A percentile compares a stretch with the other conserved stretches of the same genome.
These are phyloP conservation scores for Oophaga pumilio DNA, from an alignment of 2,113 vertebrate genomes.

Conservation along the genomic window DNA sequence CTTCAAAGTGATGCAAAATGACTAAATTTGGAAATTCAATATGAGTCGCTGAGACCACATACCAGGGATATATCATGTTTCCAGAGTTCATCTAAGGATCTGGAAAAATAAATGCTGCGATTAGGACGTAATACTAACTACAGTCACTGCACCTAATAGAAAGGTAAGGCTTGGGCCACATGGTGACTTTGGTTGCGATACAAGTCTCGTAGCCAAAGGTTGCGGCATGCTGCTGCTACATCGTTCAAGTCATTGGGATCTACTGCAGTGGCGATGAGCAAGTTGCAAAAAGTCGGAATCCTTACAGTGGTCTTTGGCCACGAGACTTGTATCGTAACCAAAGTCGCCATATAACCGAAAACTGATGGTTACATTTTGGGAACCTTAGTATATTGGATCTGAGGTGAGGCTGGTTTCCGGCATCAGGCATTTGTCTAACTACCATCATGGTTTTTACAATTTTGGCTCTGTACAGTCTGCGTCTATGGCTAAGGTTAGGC, in stretches of 20 bases:
- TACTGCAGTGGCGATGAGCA: too few relatives aligned
- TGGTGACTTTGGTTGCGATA: too few relatives aligned
- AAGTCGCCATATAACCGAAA: too few relatives aligned
- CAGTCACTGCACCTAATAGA: neutral
- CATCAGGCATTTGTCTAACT: neutral
- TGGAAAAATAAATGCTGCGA: neutral
- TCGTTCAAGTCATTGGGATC: too few relatives aligned
- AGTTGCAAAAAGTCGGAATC: too few relatives aligned
- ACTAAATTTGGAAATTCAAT: neutral
- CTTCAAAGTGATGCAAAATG: neutral
- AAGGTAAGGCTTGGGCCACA: neutral
- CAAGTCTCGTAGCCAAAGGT: too few relatives aligned
- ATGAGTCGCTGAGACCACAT: neutral
- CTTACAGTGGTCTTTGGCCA: too few relatives aligned
- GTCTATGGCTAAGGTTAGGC: too few relatives aligned
- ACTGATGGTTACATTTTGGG: neutral
- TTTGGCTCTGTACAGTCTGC: neutral
- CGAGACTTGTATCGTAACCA: too few relatives aligned
- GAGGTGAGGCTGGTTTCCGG: too few relatives aligned
- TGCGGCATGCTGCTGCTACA: too few relatives aligned
- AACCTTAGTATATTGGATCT: neutral
- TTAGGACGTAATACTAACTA: neutral
- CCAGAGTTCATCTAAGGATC: neutral
- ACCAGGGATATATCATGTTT: neutral
- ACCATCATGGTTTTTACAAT: neutral